Percentiles rank a stretch among this genome's conserved stretches.
These are phyloP conservation scores for Calycopis cecrops DNA, from an alignment of 1,140 invertebrate genomes.

Conservation along the genomic window DNA sequence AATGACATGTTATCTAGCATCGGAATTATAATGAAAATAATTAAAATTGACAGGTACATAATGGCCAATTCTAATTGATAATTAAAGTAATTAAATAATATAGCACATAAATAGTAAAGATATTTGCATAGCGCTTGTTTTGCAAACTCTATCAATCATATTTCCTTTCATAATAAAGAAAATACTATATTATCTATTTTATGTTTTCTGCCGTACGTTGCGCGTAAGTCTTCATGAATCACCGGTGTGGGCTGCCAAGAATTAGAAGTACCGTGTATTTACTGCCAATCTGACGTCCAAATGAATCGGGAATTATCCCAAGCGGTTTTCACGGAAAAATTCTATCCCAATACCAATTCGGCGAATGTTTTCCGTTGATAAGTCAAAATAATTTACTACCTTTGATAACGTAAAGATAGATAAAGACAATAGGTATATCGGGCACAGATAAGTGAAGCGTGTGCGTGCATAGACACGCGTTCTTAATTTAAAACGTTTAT, in stretches of 20 bases:
- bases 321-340: constrained; percentile 30
- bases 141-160: background rate
- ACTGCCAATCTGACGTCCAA: constrained; percentile 3
- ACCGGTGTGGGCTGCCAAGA: constrained; percentile 13
- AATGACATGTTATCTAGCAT: too few species aligned
- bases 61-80: too few species aligned
- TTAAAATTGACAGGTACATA: too few species aligned
- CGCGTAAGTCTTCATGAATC: too few species aligned
- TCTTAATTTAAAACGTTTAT: constrained; percentile 30
- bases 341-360: constrained; percentile 26
- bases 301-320: constrained; percentile 16
- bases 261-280: constrained; percentile 9
- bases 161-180: background rate
- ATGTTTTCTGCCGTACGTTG: too few species aligned
- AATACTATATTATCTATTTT: too few species aligned
- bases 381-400: constrained; percentile 55
- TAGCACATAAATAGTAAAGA: too few species aligned
- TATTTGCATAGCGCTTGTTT: too few species aligned
- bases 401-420: constrained; percentile 41
- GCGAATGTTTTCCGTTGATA: constrained; percentile 39
- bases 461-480: constrained; percentile 28
- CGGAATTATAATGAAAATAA: too few species aligned
- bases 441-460: constrained; percentile 51
- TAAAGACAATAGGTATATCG: constrained; percentile 45
- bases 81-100: too few species aligned